Conservation (phyloP, 2,797 vertebrate species). For the Microctenopoma steveboyesi region DNA sequence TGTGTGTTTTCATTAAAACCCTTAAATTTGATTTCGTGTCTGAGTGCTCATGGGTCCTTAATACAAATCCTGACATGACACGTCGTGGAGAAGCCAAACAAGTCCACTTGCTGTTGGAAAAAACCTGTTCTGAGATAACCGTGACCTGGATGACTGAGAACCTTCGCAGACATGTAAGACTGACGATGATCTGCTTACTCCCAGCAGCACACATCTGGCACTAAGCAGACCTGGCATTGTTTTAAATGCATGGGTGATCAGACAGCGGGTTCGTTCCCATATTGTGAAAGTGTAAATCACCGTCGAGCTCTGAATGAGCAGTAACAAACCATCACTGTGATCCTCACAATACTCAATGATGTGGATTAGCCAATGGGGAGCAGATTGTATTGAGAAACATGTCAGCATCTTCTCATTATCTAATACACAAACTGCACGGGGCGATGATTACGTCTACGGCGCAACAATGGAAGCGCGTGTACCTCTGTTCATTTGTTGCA, state of each 20-base stretch:
- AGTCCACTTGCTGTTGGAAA: no score
- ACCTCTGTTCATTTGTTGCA: slow-evolving; percentile 67
- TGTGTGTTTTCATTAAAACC: no score
- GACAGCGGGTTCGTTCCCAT: slow-evolving; percentile 57
- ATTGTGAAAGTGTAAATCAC: slow-evolving; percentile 66
- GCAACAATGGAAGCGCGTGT: slow-evolving; percentile 65
- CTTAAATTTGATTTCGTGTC: no score
- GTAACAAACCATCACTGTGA: slow-evolving; percentile 78
- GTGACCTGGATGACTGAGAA: no score
- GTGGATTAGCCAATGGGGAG: slow-evolving; percentile 75
- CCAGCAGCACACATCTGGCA: slow-evolving; percentile 42
- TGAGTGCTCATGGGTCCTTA: no score
- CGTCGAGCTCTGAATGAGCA: slow-evolving; percentile 72
- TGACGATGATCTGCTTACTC: slow-evolving; percentile 47
- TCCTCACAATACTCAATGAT: slow-evolving; percentile 73
- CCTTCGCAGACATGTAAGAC: slow-evolving; percentile 22
- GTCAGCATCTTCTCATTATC: slow-evolving; percentile 80
- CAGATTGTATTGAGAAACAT: slow-evolving; percentile 73
- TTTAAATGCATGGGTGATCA: slow-evolving; percentile 71
- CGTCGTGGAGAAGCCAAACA: no score
- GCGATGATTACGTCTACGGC: slow-evolving; percentile 62
- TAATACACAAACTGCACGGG: slow-evolving; percentile 70
- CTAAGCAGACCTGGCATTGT: slow-evolving; percentile 61
- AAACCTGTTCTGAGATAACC: no score
- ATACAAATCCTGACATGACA: no score